Base-by-base conservation (phyloP, 2,113 vertebrate genomes). In the Plecotus auritus region DNA sequence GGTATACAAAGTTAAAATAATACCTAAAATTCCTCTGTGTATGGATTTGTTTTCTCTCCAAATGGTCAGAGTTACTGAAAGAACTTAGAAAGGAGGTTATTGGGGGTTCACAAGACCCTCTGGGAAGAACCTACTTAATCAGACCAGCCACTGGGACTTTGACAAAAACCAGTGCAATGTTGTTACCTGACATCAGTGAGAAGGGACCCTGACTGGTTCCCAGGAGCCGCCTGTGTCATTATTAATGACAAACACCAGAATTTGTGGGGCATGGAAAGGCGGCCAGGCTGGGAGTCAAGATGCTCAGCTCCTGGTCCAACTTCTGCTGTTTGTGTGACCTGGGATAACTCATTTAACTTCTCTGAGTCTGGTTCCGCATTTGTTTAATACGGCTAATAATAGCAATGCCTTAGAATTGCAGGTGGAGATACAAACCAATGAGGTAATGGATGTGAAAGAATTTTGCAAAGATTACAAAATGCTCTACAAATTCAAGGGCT, bases 21-120 rank as follows among this genome's bases (percentile, higher is more conserved):
- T 91, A 96, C 85, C 64, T 93, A 88, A 73, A 93, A 96, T 78
- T 95, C 95, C 92, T 95, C 42, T 77, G 87, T 81, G 90, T 37
- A 70, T 94, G 30, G 74, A 54, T 95, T 97, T 97, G 88, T 97
- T 97, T 97, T 97, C 86, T 95, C 47, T 96, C 91, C 54, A 96
- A 88, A 95, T 90, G 94, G 81, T 74, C 81, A 66, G 73, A 91
- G 87, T 95, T 93, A 87, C 66, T 74, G 81, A 96, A 87, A 93
- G 69, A 84, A 51, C 66, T 87, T 91, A 88, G 78, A 91, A 69
- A 82, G 82, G 87, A 96, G 88, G 92, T 96, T 95, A 78, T 69
- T 77, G 72, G 37, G 54, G 96, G 66, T 96, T 83, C 89, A 89
- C 9, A 47, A 72, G 88, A 84, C 66, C 80, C 81, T 90, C n/a